Conservation (phyloP, 2,113 vertebrate species). For the Calidris pugnax region DNA sequence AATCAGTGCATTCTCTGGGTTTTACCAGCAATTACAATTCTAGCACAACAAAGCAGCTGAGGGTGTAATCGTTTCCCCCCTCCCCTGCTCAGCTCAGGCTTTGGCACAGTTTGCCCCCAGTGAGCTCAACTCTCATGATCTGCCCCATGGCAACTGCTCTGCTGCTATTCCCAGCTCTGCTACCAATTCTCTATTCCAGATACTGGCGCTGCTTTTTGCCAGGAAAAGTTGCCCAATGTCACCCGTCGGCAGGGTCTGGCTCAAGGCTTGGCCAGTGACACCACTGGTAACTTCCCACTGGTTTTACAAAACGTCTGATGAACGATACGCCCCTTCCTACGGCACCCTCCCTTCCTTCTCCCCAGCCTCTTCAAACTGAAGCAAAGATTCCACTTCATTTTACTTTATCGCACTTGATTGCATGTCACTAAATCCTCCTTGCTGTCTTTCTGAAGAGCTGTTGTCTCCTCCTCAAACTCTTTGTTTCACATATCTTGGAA, state of each 20-base stretch:
- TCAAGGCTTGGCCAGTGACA: not conserved
- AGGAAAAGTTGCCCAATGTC: not conserved
- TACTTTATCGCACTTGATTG: not conserved
- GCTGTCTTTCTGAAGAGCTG: not conserved
- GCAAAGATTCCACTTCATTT: not conserved
- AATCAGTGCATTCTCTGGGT: not conserved
- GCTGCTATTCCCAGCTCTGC: not conserved
- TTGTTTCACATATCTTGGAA: not conserved
- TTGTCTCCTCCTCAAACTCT: not conserved
- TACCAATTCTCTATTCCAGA: not conserved
- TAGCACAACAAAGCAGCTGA: not conserved
- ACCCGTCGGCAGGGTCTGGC: not conserved
- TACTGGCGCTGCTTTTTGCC: not conserved
- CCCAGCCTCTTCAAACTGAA: not conserved
- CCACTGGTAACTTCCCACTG: not conserved
- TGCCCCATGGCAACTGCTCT: not conserved
- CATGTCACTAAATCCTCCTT: not conserved
- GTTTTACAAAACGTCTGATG: not conserved
- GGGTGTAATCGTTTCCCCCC: fast-evolving
- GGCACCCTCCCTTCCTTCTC: not conserved
- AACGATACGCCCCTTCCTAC: not conserved
- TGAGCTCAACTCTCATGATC: not conserved
- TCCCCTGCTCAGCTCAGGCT: not conserved
- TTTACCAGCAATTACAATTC: not conserved
- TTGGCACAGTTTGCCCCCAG: not conserved